These are phyloP conservation scores for Drosophila repleta DNA, from an alignment of 1,140 invertebrate species.

Conservation along the genomic window DNA sequence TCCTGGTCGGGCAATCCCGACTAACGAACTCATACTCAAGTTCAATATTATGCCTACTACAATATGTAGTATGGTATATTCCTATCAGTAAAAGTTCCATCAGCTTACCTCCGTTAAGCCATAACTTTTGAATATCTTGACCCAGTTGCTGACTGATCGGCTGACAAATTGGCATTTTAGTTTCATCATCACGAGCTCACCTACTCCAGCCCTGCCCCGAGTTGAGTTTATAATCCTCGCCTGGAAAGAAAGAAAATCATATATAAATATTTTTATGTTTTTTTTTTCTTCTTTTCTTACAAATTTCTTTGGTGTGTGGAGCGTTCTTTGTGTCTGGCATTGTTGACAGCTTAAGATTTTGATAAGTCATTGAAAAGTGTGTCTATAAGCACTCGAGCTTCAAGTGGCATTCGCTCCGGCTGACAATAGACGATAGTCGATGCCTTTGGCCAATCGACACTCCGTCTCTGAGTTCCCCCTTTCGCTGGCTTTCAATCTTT, in stretches of 20 bases:
- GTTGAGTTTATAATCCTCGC: too few species aligned
- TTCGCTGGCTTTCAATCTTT: constrained; percentile 22
- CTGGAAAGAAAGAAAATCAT: too few species aligned
- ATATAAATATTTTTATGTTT: too few species aligned
- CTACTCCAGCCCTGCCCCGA: too few species aligned
- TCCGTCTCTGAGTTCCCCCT: not conserved
- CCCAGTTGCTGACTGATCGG: not conserved
- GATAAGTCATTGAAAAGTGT: constrained; percentile 78
- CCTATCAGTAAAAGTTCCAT: not conserved
- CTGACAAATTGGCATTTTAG: not conserved
- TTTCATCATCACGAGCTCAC: too few species aligned
- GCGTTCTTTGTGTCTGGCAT: constrained; percentile 24
- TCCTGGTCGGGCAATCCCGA: too few species aligned
- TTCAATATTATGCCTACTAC: not conserved
- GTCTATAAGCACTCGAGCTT: constrained; percentile 72
- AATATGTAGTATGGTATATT: not conserved
- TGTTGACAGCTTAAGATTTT: constrained; percentile 77
- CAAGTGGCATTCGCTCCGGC: constrained; percentile 52
- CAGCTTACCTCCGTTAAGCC: not conserved
- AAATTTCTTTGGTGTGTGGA: too few species aligned
- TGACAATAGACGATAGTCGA: constrained; percentile 75
- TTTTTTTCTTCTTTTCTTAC: too few species aligned
- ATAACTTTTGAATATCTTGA: not conserved
- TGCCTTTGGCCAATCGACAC: constrained; percentile 34
- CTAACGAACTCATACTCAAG: too few species aligned